Evolutionary conservation across 2,113 vertebrate genomes (phyloP).

Genomic region (Spea multiplicata): DNA sequence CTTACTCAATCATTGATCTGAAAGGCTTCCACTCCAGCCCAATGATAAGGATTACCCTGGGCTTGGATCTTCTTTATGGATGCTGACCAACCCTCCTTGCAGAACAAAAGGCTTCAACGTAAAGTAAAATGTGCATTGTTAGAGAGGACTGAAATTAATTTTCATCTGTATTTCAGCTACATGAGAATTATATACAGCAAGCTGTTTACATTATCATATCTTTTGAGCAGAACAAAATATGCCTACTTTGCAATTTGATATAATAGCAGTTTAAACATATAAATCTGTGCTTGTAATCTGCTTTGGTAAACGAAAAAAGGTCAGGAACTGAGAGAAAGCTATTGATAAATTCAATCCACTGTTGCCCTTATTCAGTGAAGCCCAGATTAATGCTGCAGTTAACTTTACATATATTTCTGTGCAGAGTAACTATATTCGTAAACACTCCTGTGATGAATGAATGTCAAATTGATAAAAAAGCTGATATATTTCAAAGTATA

Average conservation of each 20-base stretch:
- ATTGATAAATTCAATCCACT: conserved; percentile 26
- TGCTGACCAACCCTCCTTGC: no score
- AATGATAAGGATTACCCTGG: no score
- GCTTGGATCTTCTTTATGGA: no score
- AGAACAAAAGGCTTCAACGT: no score
- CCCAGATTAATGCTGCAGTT: conserved; percentile 1
- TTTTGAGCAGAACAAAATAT: conserved; percentile 13
- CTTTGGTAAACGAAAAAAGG: conserved; percentile 17
- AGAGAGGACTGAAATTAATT: no score
- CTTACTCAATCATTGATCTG: no score
- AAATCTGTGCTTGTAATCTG: conserved; percentile 42
- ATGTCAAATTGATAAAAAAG: conserved; percentile 41
- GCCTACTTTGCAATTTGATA: conserved; percentile 43
- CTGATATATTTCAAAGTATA: conserved; percentile 49
- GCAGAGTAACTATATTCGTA: conserved; percentile 46
- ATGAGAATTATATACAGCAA: conserved; percentile 31
- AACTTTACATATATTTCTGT: conserved; percentile 14
- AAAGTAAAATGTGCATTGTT: no score
- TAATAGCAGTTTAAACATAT: conserved; percentile 31
- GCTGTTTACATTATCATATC: conserved; percentile 39
- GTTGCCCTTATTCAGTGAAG: conserved; percentile 23
- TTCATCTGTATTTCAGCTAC: not conserved
- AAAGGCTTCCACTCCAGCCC: no score
- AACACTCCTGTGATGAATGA: conserved; percentile 50
- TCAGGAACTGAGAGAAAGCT: conserved; percentile 32